Evolutionary conservation across 2,888 invertebrate species (phyloP).

Genomic region (Phengaris alcon): DNA sequence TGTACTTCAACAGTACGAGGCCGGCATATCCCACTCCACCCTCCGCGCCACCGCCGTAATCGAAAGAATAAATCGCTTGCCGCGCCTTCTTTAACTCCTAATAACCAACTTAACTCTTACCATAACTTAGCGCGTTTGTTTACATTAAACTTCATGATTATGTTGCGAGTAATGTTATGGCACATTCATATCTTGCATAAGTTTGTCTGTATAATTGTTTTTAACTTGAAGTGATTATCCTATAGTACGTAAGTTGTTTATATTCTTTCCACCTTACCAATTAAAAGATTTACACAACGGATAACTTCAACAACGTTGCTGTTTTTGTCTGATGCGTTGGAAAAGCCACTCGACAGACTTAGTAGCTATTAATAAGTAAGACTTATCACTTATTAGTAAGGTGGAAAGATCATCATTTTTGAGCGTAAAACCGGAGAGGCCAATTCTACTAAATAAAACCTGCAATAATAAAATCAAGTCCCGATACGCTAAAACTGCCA

Average conservation of each 20-base stretch:
- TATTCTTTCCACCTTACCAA: background rate
- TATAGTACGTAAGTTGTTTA: background rate
- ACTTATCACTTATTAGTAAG: too few species aligned
- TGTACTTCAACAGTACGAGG: too few species aligned
- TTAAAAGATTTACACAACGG: too few species aligned
- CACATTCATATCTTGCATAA: background rate
- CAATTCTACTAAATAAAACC: too few species aligned
- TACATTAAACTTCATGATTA: background rate
- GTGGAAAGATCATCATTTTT: background rate
- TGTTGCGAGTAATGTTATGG: background rate
- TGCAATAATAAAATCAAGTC: too few species aligned
- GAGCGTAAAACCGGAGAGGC: background rate
- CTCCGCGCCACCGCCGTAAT: slow-evolving; percentile 57
- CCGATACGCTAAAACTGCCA: too few species aligned
- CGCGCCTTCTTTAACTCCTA: slow-evolving; percentile 15
- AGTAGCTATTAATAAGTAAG: too few species aligned
- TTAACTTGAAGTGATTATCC: background rate
- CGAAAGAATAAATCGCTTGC: slow-evolving; percentile 74
- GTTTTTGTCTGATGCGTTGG: too few species aligned
- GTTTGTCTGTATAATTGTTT: background rate
- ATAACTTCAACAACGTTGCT: too few species aligned
- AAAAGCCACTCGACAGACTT: too few species aligned
- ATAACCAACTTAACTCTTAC: slow-evolving; percentile 19
- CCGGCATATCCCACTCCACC: background rate
- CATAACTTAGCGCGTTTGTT: slow-evolving; percentile 1